phyloP scores from a whole-genome alignment of 2,888 invertebrate genomes.

The Erebia ligea region DNA sequence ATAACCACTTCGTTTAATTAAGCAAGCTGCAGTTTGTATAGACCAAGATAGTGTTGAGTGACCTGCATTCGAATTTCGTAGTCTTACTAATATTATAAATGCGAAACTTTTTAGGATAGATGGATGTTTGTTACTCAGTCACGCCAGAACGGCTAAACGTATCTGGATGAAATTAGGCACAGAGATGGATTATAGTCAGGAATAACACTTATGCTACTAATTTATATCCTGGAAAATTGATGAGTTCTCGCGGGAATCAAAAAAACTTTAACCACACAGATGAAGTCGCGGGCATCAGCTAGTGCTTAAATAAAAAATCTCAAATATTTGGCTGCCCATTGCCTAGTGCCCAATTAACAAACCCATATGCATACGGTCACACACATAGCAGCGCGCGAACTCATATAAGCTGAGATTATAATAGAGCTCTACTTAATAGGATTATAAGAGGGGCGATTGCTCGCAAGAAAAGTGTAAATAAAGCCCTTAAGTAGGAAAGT shows the following conservation, averaged over 20 bases:
- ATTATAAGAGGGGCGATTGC: background rate
- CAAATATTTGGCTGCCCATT: constrained; percentile 4
- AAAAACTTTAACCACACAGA: no score
- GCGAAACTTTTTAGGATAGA: no score
- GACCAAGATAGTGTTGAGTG: background rate
- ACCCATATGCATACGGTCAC: background rate
- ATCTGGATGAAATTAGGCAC: no score
- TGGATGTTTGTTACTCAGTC: no score
- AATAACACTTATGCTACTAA: no score
- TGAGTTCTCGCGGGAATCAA: no score
- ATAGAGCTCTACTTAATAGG: constrained; percentile 23
- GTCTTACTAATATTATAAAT: no score
- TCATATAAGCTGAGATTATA: constrained; percentile 21
- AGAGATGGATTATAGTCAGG: no score
- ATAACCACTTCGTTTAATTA: no score
- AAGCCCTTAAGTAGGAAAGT: constrained; percentile 15
- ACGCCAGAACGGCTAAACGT: no score
- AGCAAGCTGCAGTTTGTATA: background rate
- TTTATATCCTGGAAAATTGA: no score
- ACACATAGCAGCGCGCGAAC: background rate
- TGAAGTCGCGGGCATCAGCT: no score
- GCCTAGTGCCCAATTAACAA: background rate
- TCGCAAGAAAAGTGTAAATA: background rate
- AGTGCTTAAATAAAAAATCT: background rate
- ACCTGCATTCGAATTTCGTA: background rate